These are phyloP conservation scores for Mactra quadrangularis DNA, from an alignment of 1,140 invertebrate genomes.

Conservation along the genomic window DNA sequence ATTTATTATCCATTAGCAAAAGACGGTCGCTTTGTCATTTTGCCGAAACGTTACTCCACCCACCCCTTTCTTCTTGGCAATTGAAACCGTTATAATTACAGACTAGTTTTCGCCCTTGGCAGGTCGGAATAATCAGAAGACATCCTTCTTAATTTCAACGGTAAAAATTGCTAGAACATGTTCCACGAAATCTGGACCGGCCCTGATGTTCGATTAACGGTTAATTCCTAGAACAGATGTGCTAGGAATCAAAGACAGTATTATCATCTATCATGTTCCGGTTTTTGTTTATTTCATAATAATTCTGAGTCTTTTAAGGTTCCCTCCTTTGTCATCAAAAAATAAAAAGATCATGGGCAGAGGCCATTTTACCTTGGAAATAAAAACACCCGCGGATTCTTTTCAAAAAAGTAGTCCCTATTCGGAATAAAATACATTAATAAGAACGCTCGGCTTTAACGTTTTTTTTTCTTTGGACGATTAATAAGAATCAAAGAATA, in stretches of 20 bases:
- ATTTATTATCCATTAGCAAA: constrained; percentile 49
- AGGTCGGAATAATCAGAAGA: constrained; percentile 32
- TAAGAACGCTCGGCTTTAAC: no score
- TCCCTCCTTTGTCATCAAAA: no score
- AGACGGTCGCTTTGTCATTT: constrained; percentile 50
- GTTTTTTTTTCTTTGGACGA: no score
- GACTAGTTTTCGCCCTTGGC: constrained; percentile 38
- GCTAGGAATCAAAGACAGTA: background rate
- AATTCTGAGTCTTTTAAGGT: no score
- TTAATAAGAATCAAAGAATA: no score
- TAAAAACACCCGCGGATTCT: no score
- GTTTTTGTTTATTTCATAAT: background rate
- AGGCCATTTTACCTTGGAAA: no score
- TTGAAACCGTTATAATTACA: constrained; percentile 65
- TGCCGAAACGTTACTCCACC: constrained; percentile 13
- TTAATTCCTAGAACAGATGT: constrained; percentile 54
- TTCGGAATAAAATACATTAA: no score
- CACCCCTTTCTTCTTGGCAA: constrained; percentile 59
- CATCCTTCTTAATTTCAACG: constrained; percentile 56
- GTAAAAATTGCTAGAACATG: constrained; percentile 24
- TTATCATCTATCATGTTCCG: constrained; percentile 53
- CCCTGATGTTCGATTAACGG: constrained; percentile 8
- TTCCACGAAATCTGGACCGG: constrained; percentile 40
- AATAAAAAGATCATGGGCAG: no score
- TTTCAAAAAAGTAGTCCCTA: no score